phyloP scores from a whole-genome alignment of 92 coral and sea anemone genomes.

The Desmophyllum pertusum region DNA sequence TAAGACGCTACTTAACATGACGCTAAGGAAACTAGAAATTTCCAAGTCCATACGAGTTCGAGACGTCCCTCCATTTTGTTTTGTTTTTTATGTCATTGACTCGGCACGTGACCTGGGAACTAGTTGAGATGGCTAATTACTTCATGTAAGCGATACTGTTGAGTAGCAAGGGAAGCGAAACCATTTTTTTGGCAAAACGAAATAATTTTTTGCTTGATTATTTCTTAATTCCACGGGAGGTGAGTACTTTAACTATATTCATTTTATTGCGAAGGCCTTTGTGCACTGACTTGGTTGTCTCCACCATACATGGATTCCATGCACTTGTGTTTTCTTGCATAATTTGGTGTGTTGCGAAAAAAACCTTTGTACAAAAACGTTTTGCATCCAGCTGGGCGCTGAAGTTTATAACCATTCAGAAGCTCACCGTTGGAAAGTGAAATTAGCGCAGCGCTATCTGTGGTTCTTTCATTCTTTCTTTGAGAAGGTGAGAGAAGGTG shows the following conservation, averaged over 20 bases:
- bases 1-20: neutral
- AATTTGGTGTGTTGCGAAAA: too few species aligned
- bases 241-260: neutral
- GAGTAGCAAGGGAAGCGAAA: neutral
- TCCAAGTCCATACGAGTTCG: neutral
- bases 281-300: too few species aligned
- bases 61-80: constrained; percentile 1
- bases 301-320: too few species aligned
- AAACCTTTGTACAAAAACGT: too few species aligned
- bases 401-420: neutral
- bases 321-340: too few species aligned
- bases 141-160: neutral
- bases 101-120: constrained; percentile 57
- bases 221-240: neutral
- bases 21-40: neutral
- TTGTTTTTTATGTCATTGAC: neutral
- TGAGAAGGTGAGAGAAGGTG: neutral
- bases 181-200: too few species aligned
- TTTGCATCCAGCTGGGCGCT: neutral
- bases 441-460: neutral
- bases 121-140: neutral
- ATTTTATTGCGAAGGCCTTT: neutral
- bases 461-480: neutral
- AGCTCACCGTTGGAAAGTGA: neutral
- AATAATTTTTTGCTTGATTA: too few species aligned